Base-by-base conservation (phyloP, 2,797 vertebrate species). In the Buceros bicornis region DNA sequence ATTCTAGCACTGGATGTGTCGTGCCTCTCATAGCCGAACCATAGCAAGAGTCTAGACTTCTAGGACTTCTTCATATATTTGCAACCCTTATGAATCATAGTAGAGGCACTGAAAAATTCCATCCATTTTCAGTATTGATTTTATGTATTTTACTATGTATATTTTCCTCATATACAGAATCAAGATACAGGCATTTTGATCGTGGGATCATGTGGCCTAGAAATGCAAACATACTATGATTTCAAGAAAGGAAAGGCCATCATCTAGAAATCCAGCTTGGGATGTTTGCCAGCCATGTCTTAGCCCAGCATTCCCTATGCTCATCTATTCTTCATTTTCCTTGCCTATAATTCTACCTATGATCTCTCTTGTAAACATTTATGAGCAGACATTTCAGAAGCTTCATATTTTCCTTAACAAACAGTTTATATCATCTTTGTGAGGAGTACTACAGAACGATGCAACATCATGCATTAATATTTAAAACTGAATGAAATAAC, bases 401-500 rank as follows among this genome's bases (percentile, higher is more conserved):
- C 62, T 82, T 96, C 93, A 70, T 89, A 92, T 93, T 96, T 95
- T 94, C 94, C 86, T 92, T 93, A 96, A 95, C 89, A 95, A 97
- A 95, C 21, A 10, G 66, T 86, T 94, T 94, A 94, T 91, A 97
- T 94, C 79, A 90, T 97, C 89, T 91, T 92, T 94, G 93, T 96
- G 91, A 96, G 94, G 73, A 92, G 84, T 93, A 94, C 82, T 95
- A 95, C 89, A 97, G 95, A 97, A 96, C 77, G 88, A 96, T 95
- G 96, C 89, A 97, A 97, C 80, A 97, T 93, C 90, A 84, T 40
- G 69, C 90, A 96, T 97, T 97, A 97, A 97, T 98, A 97, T 98
- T 98, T 98, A 97, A 96, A 93, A 95, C 84, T 66, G 96, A 97
- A 96, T 97, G 96, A 97, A 95, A 97, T 95, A 97, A 96, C 96